Base-by-base conservation (phyloP, 2,888 invertebrate species). In the Athetis lepigone region DNA sequence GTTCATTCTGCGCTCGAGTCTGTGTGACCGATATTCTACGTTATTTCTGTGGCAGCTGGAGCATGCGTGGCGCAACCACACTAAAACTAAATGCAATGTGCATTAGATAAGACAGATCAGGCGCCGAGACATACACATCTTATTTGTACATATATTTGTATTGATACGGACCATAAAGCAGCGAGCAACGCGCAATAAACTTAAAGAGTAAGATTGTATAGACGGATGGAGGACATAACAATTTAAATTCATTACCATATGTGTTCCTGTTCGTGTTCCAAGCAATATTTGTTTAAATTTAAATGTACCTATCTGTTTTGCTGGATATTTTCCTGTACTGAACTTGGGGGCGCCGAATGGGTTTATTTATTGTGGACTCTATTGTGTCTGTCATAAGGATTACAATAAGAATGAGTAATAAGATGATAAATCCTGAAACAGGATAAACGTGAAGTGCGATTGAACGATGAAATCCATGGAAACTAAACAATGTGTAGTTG, bases 1-100 rank as follows among this genome's bases (percentile, higher is more conserved):
- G 90, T 88, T 90, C 92, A 86, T 87, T 89, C 88, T 81, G 85
- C 85, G 77, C 85, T 80, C 62, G 91, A 88, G 90, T 90, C 91
- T 87, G 87, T 87, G 87, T 95, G 95, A 94, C 95, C 95, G 95
- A 95, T 94, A 94, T 95, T 93, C 91, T 81, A 88, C 91, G 93
- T 93, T 94, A 95, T 94, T 94, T 94, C 93, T 91, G 94, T 91
- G 90, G 85, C 84, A 80, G 84, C 85, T 83, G 79, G 83, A 81
- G 80, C 81, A 83, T 73, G 86, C 89, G 86, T 94, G 93, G 92
- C 93, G 94, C 92, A 93, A 94, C 92, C 86, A 87, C 84, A 91
- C 88, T 92, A 90, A 89, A 90, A 90, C 93, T 92, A 90, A 92
- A 92, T 91, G 92, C 91, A 90, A 93, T 87, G 80, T 91, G 92